Evolutionary conservation across 2,888 invertebrate genomes (phyloP).

Genomic region (Electrophaes corylata): DNA sequence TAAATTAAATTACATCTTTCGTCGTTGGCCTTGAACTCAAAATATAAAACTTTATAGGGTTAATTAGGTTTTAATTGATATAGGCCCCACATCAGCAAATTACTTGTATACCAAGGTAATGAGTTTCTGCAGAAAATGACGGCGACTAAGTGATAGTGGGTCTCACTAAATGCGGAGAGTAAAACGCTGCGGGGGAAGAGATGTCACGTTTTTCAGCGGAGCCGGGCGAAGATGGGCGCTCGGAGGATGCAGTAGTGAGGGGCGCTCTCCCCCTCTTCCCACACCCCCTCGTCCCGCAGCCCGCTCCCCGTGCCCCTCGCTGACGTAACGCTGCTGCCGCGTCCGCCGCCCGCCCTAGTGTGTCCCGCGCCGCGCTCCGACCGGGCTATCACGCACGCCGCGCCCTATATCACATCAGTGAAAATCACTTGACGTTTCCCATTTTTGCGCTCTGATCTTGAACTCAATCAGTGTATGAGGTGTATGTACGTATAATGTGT

Average conservation of each 20-base stretch:
- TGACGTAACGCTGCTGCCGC: constrained; percentile 82
- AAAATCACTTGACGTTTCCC: constrained; percentile 78
- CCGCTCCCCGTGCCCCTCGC: constrained; percentile 62
- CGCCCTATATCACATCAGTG: constrained; percentile 71
- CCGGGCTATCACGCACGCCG: constrained; percentile 70
- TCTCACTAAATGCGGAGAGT: constrained; percentile 47
- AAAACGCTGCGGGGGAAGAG: constrained; percentile 57
- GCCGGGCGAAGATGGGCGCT: constrained; percentile 72
- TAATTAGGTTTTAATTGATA: constrained; percentile 26
- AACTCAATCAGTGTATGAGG: constrained; percentile 73
- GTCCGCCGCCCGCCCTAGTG: constrained; percentile 80
- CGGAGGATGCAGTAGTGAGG: constrained; percentile 80
- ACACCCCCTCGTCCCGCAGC: constrained; percentile 36
- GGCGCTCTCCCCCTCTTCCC: constrained; percentile 47
- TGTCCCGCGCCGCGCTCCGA: constrained; percentile 79
- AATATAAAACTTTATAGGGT: constrained; percentile 25
- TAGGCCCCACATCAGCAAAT: constrained; percentile 29
- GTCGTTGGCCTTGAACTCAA: constrained; percentile 18
- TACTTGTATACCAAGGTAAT: constrained; percentile 53
- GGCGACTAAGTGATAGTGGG: constrained; percentile 57
- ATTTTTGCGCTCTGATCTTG: constrained; percentile 67
- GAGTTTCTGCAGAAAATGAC: constrained; percentile 60
- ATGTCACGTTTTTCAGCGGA: constrained; percentile 75
- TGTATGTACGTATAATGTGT: constrained; percentile 65
- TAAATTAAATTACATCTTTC: constrained; percentile 24